These are phyloP conservation scores for Chloropsis hardwickii DNA, from an alignment of 2,113 vertebrate species.

Conservation along the genomic window DNA sequence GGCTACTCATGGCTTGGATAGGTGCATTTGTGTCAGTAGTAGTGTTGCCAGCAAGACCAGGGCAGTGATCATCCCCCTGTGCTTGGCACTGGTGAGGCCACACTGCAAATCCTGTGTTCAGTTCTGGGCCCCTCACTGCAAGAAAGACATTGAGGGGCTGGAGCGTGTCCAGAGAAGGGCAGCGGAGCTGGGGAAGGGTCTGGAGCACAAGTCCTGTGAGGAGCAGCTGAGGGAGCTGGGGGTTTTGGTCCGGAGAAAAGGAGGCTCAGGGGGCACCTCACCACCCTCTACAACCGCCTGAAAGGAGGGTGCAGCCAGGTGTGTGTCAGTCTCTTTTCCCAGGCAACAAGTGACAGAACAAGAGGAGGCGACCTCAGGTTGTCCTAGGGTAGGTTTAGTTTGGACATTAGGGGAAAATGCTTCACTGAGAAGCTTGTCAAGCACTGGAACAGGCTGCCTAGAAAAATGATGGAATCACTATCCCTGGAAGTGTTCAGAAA, in stretches of 20 bases:
- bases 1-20: background rate
- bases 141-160: background rate
- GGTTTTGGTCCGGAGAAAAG: background rate
- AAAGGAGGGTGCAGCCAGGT: background rate
- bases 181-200: fast-evolving
- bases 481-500: background rate
- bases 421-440: background rate
- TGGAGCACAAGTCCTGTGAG: background rate
- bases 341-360: background rate
- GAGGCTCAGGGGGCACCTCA: background rate
- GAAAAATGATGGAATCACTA: background rate
- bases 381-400: background rate
- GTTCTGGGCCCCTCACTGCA: background rate
- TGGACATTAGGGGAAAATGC: background rate
- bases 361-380: background rate
- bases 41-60: background rate
- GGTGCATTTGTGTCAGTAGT: background rate
- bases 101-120: background rate
- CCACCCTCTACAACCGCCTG: background rate
- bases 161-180: background rate
- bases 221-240: background rate
- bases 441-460: background rate
- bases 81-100: fast-evolving
- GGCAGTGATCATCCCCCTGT: fast-evolving
- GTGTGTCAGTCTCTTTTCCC: fast-evolving